phyloP scores from a whole-genome alignment of 2,113 vertebrate genomes.

The Hippocampus mohnikei region DNA sequence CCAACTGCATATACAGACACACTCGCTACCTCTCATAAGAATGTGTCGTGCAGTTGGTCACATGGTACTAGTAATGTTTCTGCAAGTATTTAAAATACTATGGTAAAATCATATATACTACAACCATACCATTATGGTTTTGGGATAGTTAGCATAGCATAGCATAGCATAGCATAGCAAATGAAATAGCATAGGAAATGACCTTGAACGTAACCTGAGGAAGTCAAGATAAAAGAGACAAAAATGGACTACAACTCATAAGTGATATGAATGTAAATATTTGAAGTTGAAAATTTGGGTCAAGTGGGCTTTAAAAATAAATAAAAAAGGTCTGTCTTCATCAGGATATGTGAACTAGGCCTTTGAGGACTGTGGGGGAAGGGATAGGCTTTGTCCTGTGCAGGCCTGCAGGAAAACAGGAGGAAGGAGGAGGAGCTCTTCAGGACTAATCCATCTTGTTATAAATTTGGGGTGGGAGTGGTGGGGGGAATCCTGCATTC shows the following conservation, averaged over 20 bases:
- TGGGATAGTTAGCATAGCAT: neutral
- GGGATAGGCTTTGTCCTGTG: constrained; percentile 15
- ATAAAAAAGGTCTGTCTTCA: constrained; percentile 24
- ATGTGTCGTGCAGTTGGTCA: neutral
- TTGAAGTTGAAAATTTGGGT: neutral
- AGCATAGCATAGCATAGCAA: neutral
- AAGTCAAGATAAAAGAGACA: neutral
- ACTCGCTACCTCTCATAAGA: neutral
- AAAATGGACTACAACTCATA: neutral
- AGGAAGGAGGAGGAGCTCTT: constrained; percentile 47
- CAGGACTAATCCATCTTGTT: constrained; percentile 37
- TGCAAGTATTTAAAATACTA: neutral
- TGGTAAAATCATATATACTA: neutral
- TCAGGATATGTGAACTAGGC: constrained; percentile 39
- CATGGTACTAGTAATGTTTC: neutral
- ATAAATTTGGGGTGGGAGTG: constrained; percentile 1
- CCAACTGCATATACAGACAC: constrained; percentile 43
- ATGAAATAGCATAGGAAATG: neutral
- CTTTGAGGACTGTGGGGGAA: constrained; percentile 42
- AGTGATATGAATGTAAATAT: neutral
- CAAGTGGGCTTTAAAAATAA: constrained; percentile 28
- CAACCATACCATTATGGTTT: neutral
- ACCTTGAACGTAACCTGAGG: neutral
- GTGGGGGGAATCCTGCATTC: constrained; percentile 8
- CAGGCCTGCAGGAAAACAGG: constrained; percentile 35